These are phyloP conservation scores for Pharmacophagus antenor DNA, from an alignment of 2,888 invertebrate species.

Conservation along the genomic window DNA sequence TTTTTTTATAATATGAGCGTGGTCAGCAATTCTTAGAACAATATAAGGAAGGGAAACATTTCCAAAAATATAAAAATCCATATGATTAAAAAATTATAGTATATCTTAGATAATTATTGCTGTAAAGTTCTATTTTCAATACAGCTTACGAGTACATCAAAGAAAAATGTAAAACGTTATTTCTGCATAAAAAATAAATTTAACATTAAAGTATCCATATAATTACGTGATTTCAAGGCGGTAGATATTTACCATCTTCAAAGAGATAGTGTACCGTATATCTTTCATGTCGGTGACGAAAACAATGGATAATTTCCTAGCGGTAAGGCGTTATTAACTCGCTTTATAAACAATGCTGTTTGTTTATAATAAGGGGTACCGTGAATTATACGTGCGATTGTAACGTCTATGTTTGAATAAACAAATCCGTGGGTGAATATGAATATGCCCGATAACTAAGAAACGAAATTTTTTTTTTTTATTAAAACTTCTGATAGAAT, in stretches of 20 bases:
- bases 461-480: too few relatives aligned
- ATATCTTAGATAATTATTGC: not conserved
- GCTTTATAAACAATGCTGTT: conserved; percentile 49
- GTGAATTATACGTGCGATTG: conserved; percentile 16
- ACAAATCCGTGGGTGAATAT: not conserved
- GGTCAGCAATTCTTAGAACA: not conserved
- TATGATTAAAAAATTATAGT: not conserved
- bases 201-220: conserved; percentile 7
- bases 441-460: too few relatives aligned
- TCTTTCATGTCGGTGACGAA: conserved; percentile 47
- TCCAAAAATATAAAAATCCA: not conserved
- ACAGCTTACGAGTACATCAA: too few relatives aligned
- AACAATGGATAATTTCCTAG: conserved; percentile 62
- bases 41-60: not conserved
- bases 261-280: conserved; percentile 47
- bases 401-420: conserved; percentile 6
- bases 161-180: not conserved
- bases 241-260: conserved; percentile 39
- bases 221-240: not conserved
- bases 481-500: too few relatives aligned
- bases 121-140: not conserved
- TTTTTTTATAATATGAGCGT: too few relatives aligned
- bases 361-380: conserved; percentile 34
- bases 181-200: not conserved
- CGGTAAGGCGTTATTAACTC: conserved; percentile 54